Base-by-base conservation (phyloP, 2,113 vertebrate species). In the Capricornis sumatraensis region DNA sequence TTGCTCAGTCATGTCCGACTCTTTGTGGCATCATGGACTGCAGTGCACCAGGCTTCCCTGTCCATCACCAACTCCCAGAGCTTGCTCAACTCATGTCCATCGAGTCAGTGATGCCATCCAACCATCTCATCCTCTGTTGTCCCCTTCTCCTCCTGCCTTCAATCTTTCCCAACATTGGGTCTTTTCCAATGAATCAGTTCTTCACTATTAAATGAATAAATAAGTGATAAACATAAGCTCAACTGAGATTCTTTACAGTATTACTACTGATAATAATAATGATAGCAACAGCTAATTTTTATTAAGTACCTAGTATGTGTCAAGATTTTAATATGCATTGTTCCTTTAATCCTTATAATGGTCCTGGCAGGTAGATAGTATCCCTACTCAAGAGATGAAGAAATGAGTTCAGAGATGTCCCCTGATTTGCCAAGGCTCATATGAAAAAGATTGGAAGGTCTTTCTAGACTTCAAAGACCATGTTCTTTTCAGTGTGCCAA, bases 381-480 rank as follows among this genome's bases (percentile, higher is more conserved):
- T 86, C 57, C 64, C 12, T 71, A 83, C 76, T 87, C 87, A 93
- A 78, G 86, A 94, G 50, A 94, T 53, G 84, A 95, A 95, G 88
- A 86, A 85, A 64, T 1, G 5, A 82, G 74, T 28, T 90, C 57
- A 78, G 36, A 83, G 43, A 89, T 74, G 76, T 91, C 50, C 30
- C 45, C 25, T 3, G 8, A 64, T 78, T 86, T 94, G 78, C 52
- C 79, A 85, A 89, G n/a, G 52, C 45, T 96, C 86, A 85, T 13
- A 30, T 47, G 52, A 94, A 94, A 95, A 86, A 95, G 57, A 83
- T 40, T 92, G 47, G 62, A 87, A 92, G 86, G 62, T 3, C 25
- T 43, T 74, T 57, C 76, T 94, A 94, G 81, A 95, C 93, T 96
- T 93, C 96, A 95, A 97, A 95, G 78, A 81, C 78, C 25, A 25